phyloP scores from a whole-genome alignment of 1,140 invertebrate genomes.

The Propsilocerus akamusi region DNA sequence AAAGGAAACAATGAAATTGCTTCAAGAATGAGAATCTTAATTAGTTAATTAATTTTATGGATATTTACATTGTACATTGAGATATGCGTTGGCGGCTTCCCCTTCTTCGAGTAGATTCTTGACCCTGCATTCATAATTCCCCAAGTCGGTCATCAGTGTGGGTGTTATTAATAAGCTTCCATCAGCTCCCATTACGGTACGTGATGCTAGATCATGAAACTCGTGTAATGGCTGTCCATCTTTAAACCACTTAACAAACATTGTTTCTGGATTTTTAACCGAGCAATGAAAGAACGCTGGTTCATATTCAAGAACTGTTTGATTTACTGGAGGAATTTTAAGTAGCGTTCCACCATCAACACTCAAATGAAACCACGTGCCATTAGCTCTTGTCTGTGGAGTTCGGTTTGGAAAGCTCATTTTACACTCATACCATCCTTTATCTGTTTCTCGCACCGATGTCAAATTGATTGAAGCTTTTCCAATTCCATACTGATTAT shows the following conservation, averaged over 20 bases:
- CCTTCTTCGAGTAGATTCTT: conserved; percentile 57
- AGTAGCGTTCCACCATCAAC: conserved; percentile 42
- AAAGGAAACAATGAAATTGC: background rate
- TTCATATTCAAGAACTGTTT: conserved; percentile 71
- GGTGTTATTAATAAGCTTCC: conserved; percentile 59
- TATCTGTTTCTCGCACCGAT: conserved; percentile 71
- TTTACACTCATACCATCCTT: conserved; percentile 81
- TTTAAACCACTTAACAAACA: conserved; percentile 47
- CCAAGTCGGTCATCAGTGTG: conserved; percentile 62
- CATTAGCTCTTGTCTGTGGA: conserved; percentile 63
- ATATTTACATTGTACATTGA: conserved; percentile 85
- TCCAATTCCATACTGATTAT: conserved; percentile 35
- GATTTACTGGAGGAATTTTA: conserved; percentile 61
- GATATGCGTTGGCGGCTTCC: conserved; percentile 70
- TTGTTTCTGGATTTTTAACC: conserved; percentile 39
- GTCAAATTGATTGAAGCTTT: conserved; percentile 74
- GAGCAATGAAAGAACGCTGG: conserved; percentile 66
- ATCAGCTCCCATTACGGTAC: conserved; percentile 38
- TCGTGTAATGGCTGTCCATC: conserved; percentile 39
- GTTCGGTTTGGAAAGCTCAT: conserved; percentile 75
- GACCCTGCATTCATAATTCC: conserved; percentile 77
- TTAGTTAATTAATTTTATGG: background rate
- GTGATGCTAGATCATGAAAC: conserved; percentile 39
- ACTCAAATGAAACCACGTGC: conserved; percentile 70
- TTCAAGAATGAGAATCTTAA: background rate